These are phyloP conservation scores for Ophion ellenae DNA, from an alignment of 2,888 invertebrate species.

Conservation along the genomic window DNA sequence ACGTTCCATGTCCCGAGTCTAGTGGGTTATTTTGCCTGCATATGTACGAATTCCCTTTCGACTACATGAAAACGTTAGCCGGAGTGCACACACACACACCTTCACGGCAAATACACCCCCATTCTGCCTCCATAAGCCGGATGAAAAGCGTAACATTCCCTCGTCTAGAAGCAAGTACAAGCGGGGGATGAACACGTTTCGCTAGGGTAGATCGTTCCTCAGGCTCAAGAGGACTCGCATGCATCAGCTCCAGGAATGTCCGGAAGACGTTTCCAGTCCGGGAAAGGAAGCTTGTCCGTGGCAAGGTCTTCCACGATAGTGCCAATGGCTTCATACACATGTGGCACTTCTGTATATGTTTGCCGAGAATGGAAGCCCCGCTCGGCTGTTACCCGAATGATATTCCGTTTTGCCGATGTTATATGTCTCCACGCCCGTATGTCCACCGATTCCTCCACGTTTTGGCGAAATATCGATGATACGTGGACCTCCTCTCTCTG, in stretches of 20 bases:
- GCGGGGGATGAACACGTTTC: constrained; percentile 20
- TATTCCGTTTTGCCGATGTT: constrained; percentile 76
- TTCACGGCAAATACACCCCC: neutral
- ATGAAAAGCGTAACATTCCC: constrained; percentile 3
- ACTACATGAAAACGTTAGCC: constrained; percentile 61
- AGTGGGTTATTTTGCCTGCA: neutral
- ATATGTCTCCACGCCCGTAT: constrained; percentile 62
- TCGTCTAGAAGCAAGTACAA: neutral
- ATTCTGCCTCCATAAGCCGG: neutral
- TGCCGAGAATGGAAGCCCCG: neutral
- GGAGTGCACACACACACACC: constrained; percentile 23
- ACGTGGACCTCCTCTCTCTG: constrained; percentile 71
- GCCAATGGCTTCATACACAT: constrained; percentile 54
- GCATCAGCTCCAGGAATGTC: constrained; percentile 52
- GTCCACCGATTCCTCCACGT: constrained; percentile 67
- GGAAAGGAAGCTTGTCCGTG: constrained; percentile 18
- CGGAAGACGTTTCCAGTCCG: constrained; percentile 34
- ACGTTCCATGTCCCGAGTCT: constrained; percentile 15
- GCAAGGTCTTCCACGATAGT: constrained; percentile 29
- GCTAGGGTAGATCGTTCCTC: constrained; percentile 63
- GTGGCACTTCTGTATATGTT: constrained; percentile 18
- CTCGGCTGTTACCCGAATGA: constrained; percentile 64
- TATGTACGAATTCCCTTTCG: constrained; percentile 56
- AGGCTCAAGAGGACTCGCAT: constrained; percentile 63
- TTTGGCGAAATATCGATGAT: constrained; percentile 75